A percentile compares a stretch with the other conserved stretches of the same genome.
Evolutionary conservation across 2,888 invertebrate genomes (phyloP).

Genomic region (Drosophila koepferae): DNA sequence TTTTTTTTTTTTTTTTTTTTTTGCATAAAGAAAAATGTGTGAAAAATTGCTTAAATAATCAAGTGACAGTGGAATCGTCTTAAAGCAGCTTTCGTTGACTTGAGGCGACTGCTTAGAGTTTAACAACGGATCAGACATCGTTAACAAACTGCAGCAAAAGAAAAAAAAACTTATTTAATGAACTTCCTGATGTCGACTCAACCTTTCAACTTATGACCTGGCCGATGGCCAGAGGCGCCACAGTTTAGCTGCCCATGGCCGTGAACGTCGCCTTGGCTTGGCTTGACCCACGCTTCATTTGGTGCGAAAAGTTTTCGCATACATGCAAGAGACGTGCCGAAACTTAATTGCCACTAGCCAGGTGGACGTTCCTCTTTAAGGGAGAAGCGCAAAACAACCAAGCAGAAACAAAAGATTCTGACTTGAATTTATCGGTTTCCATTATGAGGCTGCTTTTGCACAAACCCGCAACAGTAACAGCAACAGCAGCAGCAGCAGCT

Average conservation of each 20-base stretch:
- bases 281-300: slow-evolving; percentile 66
- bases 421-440: slow-evolving; percentile 57
- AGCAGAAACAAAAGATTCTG: slow-evolving; percentile 10
- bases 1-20: background rate
- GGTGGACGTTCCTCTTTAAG: slow-evolving; percentile 39
- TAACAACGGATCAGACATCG: slow-evolving; percentile 42
- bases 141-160: slow-evolving; percentile 37
- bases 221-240: slow-evolving; percentile 20
- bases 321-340: slow-evolving; percentile 67
- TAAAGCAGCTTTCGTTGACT: slow-evolving; percentile 25
- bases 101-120: slow-evolving; percentile 22
- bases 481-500: slow-evolving; percentile 25
- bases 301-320: slow-evolving; percentile 65
- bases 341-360: slow-evolving; percentile 66
- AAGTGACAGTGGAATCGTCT: background rate
- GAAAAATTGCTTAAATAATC: background rate
- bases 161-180: slow-evolving; percentile 62
- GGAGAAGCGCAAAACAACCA: background rate
- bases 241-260: slow-evolving; percentile 40
- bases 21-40: background rate
- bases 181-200: slow-evolving; percentile 69
- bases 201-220: slow-evolving; percentile 54
- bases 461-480: slow-evolving; percentile 35
- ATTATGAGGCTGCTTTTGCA: slow-evolving; percentile 40
- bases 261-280: slow-evolving; percentile 14